Conservation (phyloP, 2,113 vertebrate species). For the Ardeotis arabs region DNA sequence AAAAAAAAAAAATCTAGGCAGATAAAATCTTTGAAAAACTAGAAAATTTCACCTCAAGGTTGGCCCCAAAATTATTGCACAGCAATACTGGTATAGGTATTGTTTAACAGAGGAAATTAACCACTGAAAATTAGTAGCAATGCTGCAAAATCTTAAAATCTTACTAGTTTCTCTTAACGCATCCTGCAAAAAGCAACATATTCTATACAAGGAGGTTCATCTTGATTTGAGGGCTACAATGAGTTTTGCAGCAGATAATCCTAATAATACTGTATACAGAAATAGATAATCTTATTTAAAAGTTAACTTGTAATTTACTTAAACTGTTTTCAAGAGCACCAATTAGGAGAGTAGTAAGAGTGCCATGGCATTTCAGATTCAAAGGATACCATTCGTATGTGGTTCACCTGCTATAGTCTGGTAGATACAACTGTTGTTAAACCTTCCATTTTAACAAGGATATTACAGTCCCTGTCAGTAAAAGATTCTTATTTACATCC, state of each 20-base stretch:
- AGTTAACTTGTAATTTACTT: background rate
- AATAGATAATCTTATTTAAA: background rate
- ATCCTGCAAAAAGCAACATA: background rate
- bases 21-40: background rate
- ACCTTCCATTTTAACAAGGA: background rate
- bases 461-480: background rate
- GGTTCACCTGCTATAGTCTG: background rate
- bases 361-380: background rate
- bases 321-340: background rate
- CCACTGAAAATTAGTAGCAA: background rate
- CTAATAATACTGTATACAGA: background rate
- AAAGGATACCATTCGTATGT: background rate
- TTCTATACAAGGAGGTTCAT: background rate
- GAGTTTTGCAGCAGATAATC: background rate
- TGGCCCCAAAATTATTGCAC: background rate
- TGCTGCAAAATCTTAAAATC: background rate
- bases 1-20: background rate
- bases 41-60: background rate
- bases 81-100: background rate
- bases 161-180: background rate
- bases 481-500: background rate
- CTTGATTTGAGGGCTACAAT: background rate
- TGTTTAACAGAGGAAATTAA: background rate
- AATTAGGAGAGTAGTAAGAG: background rate
- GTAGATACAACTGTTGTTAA: background rate